Conservation (phyloP, 2,113 vertebrate species). For the Eurypyga helias region DNA sequence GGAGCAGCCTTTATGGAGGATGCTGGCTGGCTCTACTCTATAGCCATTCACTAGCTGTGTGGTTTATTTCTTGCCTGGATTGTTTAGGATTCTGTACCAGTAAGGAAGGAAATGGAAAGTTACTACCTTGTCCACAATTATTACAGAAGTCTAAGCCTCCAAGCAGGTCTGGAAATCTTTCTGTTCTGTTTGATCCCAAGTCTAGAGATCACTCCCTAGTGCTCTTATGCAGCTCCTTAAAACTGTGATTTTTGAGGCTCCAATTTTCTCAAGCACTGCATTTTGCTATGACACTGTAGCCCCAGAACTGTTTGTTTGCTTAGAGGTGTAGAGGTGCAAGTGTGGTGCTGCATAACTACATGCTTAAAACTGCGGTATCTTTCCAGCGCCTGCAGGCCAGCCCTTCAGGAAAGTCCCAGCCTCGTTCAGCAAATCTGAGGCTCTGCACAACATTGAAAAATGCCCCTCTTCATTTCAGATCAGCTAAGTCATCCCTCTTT, state of each 20-base stretch:
- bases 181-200: neutral
- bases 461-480: neutral
- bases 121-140: neutral
- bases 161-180: neutral
- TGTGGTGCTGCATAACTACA: neutral
- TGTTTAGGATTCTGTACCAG: neutral
- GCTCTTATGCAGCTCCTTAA: neutral
- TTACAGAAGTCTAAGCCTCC: neutral
- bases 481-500: neutral
- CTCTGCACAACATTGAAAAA: neutral
- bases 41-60: neutral
- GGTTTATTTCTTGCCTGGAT: neutral
- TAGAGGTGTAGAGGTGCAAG: neutral
- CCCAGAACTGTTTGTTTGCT: neutral
- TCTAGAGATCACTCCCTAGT: neutral
- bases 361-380: fast-evolving
- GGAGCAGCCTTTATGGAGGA: neutral
- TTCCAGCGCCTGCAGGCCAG: neutral
- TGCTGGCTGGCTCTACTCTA: neutral
- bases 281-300: neutral
- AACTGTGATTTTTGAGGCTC: neutral
- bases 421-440: neutral
- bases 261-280: neutral
- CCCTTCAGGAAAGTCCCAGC: neutral
- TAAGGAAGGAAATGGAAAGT: neutral